These are phyloP conservation scores for Drosophila macrospina DNA, from an alignment of 2,888 invertebrate species.

Conservation along the genomic window DNA sequence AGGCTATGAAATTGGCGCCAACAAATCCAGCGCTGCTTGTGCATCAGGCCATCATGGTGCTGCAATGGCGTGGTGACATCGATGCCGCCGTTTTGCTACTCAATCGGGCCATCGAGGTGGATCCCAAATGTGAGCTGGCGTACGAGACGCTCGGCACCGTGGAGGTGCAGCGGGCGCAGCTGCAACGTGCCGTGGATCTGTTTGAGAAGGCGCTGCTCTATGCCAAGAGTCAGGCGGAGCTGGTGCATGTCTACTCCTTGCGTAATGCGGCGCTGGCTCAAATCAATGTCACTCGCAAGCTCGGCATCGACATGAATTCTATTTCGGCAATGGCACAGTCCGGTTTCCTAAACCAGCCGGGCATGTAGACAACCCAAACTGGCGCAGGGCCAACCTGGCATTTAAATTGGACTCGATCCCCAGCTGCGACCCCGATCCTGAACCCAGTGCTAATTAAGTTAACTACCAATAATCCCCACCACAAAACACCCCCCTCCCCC, in stretches of 20 bases:
- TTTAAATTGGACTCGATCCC: no score
- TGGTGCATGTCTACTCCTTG: conserved; percentile 95
- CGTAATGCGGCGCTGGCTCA: conserved; percentile 96
- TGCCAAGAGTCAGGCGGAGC: conserved; percentile 94
- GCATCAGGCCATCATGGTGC: conserved; percentile 92
- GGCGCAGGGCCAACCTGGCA: no score
- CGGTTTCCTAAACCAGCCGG: conserved; percentile 46
- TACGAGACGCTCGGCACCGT: conserved; percentile 98
- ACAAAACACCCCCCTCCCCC: not conserved
- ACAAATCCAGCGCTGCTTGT: conserved; percentile 94
- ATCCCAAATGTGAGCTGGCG: conserved; percentile 96
- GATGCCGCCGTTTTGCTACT: conserved; percentile 92
- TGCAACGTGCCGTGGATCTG: conserved; percentile 92
- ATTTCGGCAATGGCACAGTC: conserved; percentile 80
- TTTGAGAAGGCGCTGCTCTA: conserved; percentile 95
- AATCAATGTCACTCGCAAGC: conserved; percentile 91
- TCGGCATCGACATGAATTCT: conserved; percentile 88
- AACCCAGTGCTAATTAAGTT: conserved; percentile 28
- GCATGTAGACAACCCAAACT: conserved; percentile 39
- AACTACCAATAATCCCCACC: not conserved
- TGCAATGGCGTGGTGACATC: conserved; percentile 94
- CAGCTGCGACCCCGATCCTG: no score
- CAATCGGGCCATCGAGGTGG: conserved; percentile 93
- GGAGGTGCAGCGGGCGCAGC: conserved; percentile 95
- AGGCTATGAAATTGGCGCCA: conserved; percentile 93